Percentiles rank a stretch among this genome's conserved stretches.
Evolutionary conservation across 2,113 vertebrate species (phyloP).

Genomic region (Saccopteryx bilineata): DNA sequence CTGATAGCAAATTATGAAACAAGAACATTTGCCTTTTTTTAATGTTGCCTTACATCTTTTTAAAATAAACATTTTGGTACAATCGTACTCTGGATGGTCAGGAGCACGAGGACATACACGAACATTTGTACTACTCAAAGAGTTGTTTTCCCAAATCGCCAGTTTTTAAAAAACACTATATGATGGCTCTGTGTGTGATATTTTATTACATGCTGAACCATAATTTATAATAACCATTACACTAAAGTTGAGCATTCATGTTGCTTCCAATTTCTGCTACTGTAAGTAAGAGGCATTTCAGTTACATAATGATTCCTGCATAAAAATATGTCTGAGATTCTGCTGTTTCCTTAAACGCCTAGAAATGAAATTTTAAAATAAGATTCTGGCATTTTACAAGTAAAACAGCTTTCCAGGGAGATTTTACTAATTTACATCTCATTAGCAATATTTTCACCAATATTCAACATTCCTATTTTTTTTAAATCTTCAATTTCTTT

Average conservation of each 20-base stretch:
- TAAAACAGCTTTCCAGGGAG: background rate
- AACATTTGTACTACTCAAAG: too few relatives aligned
- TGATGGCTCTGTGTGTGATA: background rate
- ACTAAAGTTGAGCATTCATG: background rate
- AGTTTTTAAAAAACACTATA: constrained; percentile 54
- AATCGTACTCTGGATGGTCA: too few relatives aligned
- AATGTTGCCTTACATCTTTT: too few relatives aligned
- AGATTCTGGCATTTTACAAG: constrained; percentile 56
- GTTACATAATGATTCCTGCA: background rate
- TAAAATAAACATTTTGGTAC: too few relatives aligned
- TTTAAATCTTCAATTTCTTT: constrained; percentile 23
- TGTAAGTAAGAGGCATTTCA: constrained; percentile 36
- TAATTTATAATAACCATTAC: constrained; percentile 17
- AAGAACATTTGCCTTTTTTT: too few relatives aligned
- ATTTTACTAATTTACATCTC: constrained; percentile 35
- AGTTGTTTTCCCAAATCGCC: background rate
- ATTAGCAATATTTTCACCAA: constrained; percentile 48
- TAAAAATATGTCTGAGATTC: constrained; percentile 44
- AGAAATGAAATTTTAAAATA: constrained; percentile 47
- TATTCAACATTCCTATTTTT: constrained; percentile 16
- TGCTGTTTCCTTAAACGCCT: constrained; percentile 35
- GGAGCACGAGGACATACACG: too few relatives aligned
- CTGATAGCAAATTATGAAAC: too few relatives aligned
- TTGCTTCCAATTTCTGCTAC: constrained; percentile 29
- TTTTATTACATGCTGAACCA: constrained; percentile 9